These are phyloP conservation scores for Pleuronectes platessa DNA, from an alignment of 2,113 vertebrate species.

Conservation along the genomic window DNA sequence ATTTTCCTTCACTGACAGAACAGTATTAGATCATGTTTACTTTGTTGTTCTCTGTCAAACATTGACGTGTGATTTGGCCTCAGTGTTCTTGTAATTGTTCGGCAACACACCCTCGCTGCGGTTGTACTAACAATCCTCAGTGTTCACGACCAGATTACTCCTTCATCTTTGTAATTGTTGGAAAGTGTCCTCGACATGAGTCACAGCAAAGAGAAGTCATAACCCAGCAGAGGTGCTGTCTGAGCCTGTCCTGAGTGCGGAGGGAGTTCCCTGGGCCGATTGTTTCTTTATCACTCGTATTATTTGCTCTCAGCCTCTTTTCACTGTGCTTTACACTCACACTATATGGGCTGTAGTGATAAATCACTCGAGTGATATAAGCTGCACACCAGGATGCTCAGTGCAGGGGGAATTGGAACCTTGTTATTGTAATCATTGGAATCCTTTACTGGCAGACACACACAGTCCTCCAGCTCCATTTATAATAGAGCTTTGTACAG, in stretches of 20 bases:
- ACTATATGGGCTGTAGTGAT: slow-evolving; percentile 27
- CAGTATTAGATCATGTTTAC: neutral
- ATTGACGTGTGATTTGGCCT: neutral
- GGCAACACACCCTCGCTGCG: neutral
- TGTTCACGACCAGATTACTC: neutral
- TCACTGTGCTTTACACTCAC: neutral
- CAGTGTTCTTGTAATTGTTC: neutral
- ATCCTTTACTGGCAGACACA: slow-evolving; percentile 52
- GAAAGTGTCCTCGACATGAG: slow-evolving; percentile 32
- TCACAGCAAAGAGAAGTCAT: slow-evolving; percentile 34
- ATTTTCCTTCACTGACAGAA: neutral
- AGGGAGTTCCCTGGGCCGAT: neutral
- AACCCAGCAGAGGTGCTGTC: slow-evolving; percentile 18
- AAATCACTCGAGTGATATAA: slow-evolving; percentile 45
- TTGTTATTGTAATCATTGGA: slow-evolving; percentile 61
- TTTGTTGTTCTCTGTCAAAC: neutral
- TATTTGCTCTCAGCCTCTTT: neutral
- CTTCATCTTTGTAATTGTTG: neutral
- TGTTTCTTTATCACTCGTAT: neutral
- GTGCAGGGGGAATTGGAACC: slow-evolving; percentile 48
- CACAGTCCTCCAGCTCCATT: slow-evolving; percentile 57
- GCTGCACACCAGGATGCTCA: slow-evolving; percentile 28
- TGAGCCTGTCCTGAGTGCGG: slow-evolving; percentile 41
- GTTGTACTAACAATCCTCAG: neutral
- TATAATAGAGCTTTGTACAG: slow-evolving; percentile 31